Evolutionary conservation across 2,888 invertebrate species (phyloP), one percentile per base, ranked within the genome.

Genomic region (Carpatolechia fugitivella): DNA sequence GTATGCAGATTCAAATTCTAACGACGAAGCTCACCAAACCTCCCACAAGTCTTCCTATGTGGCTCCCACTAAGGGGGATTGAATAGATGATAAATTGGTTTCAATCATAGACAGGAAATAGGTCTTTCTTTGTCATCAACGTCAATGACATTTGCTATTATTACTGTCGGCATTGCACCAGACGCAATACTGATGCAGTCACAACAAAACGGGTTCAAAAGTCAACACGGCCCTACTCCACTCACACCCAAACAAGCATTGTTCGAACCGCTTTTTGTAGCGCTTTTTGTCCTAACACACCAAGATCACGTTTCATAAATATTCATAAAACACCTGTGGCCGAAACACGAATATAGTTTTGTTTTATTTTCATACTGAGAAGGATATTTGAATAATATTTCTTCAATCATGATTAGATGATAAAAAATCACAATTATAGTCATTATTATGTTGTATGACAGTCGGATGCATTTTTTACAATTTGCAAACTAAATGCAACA

Each of bases 131-230:
- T 5, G 35, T 13, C 3, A n/a, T 5, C 10, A 35, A 35, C 3
- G 3, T 35, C 6, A 24, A 24, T 24, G 6, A 3, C 6, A 24
- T 24, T 24, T 3, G 6, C 24, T 24, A 6, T n/a, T 24, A 24
- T 24, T 24, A 24, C 24, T 6, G 3, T 33, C 8, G n/a, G 38
- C 7, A 38, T 3, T 20, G 61, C 64, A 60, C 55, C 59, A 58
- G 58, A 61, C 62, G 64, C 59, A 58, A 64, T 62, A 64, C 63
- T 66, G 63, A 58, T 51, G 64, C 72, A 73, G 74, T 72, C 72
- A 69, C 60, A 75, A 74, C 76, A 59, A 74, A 41, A 74, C 65
- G 58, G 60, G 61, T 58, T 55, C 68, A 64, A 60, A 60, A 60
- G 61, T 55, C 60, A 51, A 49, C 56, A 59, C 61, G 16, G 7